A percentile compares a stretch with the other conserved stretches of the same genome.
Conservation (phyloP, 2,797 vertebrate genomes). For the Astyanax mexicanus region DNA sequence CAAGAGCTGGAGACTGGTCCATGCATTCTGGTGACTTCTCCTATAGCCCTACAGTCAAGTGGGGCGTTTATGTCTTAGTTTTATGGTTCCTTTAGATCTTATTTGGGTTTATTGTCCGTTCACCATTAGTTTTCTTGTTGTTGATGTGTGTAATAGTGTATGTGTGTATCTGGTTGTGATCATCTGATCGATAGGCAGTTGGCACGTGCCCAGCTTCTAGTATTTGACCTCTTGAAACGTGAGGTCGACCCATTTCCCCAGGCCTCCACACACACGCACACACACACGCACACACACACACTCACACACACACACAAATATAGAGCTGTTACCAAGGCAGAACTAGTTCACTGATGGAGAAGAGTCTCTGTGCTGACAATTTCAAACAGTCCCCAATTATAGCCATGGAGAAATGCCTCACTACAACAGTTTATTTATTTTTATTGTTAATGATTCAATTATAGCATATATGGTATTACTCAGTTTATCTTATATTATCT, state of each 20-base stretch:
- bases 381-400: not conserved
- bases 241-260: constrained; percentile 32
- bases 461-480: no score
- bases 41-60: not conserved
- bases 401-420: not conserved
- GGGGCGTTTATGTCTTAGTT: not conserved
- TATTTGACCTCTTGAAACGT: constrained; percentile 10
- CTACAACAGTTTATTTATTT: no score
- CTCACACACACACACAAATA: not conserved
- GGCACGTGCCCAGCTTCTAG: constrained; percentile 8
- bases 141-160: no score
- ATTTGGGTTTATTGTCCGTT: not conserved
- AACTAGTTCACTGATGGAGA: constrained; percentile 12
- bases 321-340: not conserved
- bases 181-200: constrained; percentile 40
- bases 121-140: no score
- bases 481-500: no score
- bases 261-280: not conserved
- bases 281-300: not conserved
- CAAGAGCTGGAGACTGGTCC: not conserved
- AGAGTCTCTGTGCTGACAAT: no score
- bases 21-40: not conserved
- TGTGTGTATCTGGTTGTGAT: no score
- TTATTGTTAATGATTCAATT: no score
- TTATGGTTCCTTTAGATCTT: no score